These are phyloP conservation scores for Callospermophilus lateralis DNA, from an alignment of 2,113 vertebrate genomes.

Conservation along the genomic window DNA sequence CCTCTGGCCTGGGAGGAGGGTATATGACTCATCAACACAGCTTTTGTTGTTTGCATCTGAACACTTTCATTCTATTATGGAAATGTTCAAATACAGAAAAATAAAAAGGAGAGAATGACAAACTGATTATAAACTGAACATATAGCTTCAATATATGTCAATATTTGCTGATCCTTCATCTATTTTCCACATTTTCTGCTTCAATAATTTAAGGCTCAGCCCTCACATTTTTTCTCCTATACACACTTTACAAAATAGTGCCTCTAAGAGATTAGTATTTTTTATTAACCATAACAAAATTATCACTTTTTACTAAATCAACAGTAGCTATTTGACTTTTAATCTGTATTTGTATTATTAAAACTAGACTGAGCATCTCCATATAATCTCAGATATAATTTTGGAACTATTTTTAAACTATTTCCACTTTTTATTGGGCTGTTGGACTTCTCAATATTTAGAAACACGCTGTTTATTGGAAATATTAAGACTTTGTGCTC, in stretches of 20 bases:
- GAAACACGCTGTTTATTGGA: neutral
- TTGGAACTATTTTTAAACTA: neutral
- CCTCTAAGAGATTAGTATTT: neutral
- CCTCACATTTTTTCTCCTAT: neutral
- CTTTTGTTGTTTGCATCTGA: neutral
- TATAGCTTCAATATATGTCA: neutral
- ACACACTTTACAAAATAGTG: neutral
- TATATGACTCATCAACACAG: neutral
- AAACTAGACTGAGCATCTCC: neutral
- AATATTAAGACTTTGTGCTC: neutral
- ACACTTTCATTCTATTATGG: neutral
- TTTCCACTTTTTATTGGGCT: neutral
- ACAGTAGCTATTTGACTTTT: neutral
- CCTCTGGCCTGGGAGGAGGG: neutral
- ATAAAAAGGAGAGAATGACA: neutral
- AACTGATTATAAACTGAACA: neutral
- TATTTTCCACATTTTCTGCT: neutral
- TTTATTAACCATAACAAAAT: neutral
- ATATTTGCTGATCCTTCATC: neutral
- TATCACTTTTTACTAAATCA: neutral
- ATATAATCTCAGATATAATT: neutral
- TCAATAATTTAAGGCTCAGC: conserved; percentile 6
- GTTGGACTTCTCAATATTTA: neutral
- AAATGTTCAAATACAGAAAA: neutral
- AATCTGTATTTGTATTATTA: neutral